These are phyloP conservation scores for Enteromius viviparus DNA, from an alignment of 2,797 vertebrate genomes.

Conservation along the genomic window DNA sequence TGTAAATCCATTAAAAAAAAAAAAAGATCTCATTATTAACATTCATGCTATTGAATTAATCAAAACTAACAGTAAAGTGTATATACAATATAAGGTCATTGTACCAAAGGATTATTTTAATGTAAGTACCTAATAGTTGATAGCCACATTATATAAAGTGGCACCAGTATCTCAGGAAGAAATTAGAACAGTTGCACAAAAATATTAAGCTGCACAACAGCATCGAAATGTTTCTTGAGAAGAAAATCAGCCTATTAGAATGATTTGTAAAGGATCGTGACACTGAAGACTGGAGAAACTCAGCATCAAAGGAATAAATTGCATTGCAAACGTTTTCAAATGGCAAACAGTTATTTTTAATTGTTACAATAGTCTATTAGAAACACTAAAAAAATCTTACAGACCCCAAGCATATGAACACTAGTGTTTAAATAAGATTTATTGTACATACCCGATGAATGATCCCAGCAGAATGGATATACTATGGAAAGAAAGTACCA, in stretches of 20 bases:
- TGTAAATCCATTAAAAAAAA: background rate
- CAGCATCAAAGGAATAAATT: background rate
- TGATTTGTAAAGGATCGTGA: conserved; percentile 1
- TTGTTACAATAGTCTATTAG: background rate
- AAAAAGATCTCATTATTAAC: background rate
- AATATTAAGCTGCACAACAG: background rate
- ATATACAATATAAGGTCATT: no score
- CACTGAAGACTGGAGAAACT: background rate
- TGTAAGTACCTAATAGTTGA: no score
- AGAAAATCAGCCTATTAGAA: background rate
- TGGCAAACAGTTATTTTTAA: background rate
- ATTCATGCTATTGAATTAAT: background rate
- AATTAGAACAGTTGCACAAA: background rate
- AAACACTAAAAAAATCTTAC: background rate
- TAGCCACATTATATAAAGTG: no score
- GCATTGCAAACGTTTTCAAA: background rate
- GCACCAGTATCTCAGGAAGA: background rate
- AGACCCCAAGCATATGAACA: background rate
- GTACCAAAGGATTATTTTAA: no score
- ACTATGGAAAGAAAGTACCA: conserved; percentile 69
- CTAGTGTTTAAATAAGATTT: background rate
- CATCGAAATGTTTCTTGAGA: background rate
- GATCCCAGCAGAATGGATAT: conserved; percentile 85
- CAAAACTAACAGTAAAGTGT: background rate
- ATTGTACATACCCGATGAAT: conserved; percentile 81